Evolutionary conservation across 2,113 vertebrate genomes (phyloP).

Genomic region (Opisthocomus hoazin): DNA sequence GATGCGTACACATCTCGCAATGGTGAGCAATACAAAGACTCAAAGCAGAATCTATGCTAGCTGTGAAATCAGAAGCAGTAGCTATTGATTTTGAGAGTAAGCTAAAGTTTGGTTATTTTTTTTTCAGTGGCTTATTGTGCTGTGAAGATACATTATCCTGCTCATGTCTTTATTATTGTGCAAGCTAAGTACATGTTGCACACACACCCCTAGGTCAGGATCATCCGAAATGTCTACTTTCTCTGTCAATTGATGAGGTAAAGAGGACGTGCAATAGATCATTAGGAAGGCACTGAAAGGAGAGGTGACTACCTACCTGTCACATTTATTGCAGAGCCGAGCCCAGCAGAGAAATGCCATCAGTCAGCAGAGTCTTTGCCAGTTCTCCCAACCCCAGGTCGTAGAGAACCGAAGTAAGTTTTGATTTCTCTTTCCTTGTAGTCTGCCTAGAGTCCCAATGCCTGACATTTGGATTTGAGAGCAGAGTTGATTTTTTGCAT

Average conservation of each 20-base stretch:
- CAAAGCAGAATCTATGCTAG: not conserved
- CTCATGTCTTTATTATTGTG: not conserved
- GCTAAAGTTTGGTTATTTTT: too few species aligned
- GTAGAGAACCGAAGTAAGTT: not conserved
- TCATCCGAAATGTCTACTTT: not conserved
- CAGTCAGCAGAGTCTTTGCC: not conserved
- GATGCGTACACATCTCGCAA: fast-evolving
- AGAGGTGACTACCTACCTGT: not conserved
- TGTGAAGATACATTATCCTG: not conserved
- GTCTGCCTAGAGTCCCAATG: not conserved
- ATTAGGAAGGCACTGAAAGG: not conserved
- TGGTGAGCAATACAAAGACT: not conserved
- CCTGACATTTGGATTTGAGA: not conserved
- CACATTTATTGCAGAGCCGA: not conserved
- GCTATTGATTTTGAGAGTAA: not conserved
- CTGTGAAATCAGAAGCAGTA: not conserved
- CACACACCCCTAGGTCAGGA: not conserved
- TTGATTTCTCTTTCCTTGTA: not conserved
- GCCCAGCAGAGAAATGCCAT: not conserved
- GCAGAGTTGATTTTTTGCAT: not conserved
- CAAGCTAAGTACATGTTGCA: not conserved
- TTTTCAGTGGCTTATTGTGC: not conserved
- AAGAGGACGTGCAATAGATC: not conserved
- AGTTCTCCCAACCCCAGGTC: not conserved
- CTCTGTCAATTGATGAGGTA: fast-evolving